Evolutionary conservation across 2,888 invertebrate species (phyloP).

Genomic region (Zygogramma bicolorata): DNA sequence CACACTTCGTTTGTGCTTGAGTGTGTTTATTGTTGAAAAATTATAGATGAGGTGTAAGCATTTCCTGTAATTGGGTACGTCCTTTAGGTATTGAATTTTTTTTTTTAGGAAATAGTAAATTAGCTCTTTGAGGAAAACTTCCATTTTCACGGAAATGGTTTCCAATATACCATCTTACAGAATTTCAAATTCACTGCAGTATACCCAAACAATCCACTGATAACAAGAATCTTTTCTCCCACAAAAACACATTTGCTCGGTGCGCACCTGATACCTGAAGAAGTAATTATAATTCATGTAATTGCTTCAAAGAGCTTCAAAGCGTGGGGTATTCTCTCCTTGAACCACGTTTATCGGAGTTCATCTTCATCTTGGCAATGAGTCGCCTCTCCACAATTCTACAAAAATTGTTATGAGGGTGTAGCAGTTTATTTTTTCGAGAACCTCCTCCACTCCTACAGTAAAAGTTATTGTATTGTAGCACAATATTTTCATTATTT

Average conservation of each 20-base stretch:
- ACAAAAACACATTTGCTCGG: background rate
- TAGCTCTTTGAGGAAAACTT: too few species aligned
- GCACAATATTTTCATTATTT: background rate
- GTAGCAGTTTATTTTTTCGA: slow-evolving; percentile 28
- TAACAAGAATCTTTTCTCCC: too few species aligned
- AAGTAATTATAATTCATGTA: slow-evolving; percentile 53
- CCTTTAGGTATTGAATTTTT: too few species aligned
- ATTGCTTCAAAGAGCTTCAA: slow-evolving; percentile 51
- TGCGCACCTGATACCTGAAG: slow-evolving; percentile 22
- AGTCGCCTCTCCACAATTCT: slow-evolving; percentile 22
- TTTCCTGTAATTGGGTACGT: too few species aligned
- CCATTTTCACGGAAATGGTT: too few species aligned
- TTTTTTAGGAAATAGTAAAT: too few species aligned
- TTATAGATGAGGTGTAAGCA: too few species aligned
- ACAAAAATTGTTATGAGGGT: slow-evolving; percentile 29
- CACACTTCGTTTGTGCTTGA: too few species aligned
- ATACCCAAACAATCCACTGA: too few species aligned
- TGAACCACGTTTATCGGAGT: slow-evolving; percentile 52
- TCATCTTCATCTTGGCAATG: slow-evolving; percentile 43
- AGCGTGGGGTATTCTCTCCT: slow-evolving; percentile 52
- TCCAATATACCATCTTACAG: too few species aligned
- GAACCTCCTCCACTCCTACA: slow-evolving; percentile 24
- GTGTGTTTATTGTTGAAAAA: too few species aligned
- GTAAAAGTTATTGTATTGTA: slow-evolving; percentile 8
- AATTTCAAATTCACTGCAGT: too few species aligned